These are phyloP conservation scores for Epizoanthus fatuus DNA, from an alignment of 92 coral and sea anemone genomes.

Conservation along the genomic window DNA sequence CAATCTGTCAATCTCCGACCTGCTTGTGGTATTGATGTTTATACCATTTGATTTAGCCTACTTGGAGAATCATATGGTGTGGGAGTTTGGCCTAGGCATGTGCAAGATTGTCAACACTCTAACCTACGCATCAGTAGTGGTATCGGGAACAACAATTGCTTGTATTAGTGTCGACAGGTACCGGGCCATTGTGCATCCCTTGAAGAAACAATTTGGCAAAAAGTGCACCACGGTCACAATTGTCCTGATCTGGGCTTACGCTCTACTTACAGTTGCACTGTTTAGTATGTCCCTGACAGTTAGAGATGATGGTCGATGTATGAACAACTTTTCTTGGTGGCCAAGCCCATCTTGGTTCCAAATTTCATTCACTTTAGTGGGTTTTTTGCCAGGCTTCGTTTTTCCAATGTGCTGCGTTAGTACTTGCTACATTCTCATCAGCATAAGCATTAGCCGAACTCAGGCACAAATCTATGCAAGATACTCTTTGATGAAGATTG, in stretches of 20 bases:
- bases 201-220: constrained; percentile 8
- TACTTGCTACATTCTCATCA: constrained; percentile 48
- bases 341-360: constrained; percentile 5
- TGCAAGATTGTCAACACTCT: constrained; percentile 33
- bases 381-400: constrained; percentile 48
- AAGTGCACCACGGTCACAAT: neutral
- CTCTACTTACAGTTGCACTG: no score
- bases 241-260: neutral
- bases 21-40: constrained; percentile 26
- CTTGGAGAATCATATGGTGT: constrained; percentile 31
- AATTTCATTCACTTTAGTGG: constrained; percentile 40
- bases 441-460: constrained; percentile 7
- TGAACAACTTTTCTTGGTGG: no score
- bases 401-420: constrained; percentile 49
- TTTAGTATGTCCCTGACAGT: no score
- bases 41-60: constrained; percentile 39
- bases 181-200: constrained; percentile 33
- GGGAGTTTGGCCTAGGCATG: constrained; percentile 25
- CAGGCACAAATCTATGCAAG: neutral
- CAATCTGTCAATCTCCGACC: constrained; percentile 30
- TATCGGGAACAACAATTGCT: constrained; percentile 42
- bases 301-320: no score
- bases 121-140: constrained; percentile 27
- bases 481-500: neutral
- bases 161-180: constrained; percentile 30